Evolutionary conservation across 1,140 invertebrate species (phyloP).

Genomic region (Ylistrum balloti): DNA sequence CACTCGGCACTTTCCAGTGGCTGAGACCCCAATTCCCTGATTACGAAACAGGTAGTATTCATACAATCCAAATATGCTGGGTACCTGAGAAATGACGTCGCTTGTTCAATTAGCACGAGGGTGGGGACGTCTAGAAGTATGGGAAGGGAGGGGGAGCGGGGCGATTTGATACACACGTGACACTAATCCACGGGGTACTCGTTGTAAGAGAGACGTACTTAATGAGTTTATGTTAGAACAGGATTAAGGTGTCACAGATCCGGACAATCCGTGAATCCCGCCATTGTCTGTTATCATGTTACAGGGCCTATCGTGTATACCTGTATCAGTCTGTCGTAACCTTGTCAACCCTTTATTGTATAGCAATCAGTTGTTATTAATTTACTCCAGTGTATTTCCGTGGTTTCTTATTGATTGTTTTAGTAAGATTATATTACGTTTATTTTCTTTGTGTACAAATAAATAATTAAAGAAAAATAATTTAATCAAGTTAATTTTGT

Average conservation of each 20-base stretch:
- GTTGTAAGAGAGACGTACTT: not conserved
- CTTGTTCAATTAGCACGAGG: slow-evolving; percentile 16
- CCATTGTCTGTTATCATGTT: not conserved
- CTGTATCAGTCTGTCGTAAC: not conserved
- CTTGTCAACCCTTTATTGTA: not conserved
- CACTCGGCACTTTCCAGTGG: not conserved
- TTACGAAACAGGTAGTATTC: not conserved
- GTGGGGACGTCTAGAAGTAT: not conserved
- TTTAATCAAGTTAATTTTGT: too few relatives aligned
- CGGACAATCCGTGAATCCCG: not conserved
- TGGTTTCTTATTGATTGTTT: not conserved
- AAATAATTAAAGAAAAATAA: too few relatives aligned
- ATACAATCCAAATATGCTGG: slow-evolving; percentile 13
- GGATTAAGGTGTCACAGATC: slow-evolving; percentile 11
- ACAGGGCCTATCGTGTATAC: not conserved
- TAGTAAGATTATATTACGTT: not conserved
- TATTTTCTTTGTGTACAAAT: not conserved
- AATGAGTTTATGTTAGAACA: slow-evolving; percentile 11
- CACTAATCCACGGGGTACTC: not conserved
- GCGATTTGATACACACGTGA: not conserved
- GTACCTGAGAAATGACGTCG: slow-evolving; percentile 8
- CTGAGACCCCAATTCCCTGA: not conserved
- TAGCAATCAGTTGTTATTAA: not conserved
- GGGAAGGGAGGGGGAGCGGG: not conserved
- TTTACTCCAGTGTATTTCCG: not conserved